A percentile compares a stretch with the other conserved stretches of the same genome.
Conservation (phyloP, 2,797 vertebrate genomes). For the Anas acuta region DNA sequence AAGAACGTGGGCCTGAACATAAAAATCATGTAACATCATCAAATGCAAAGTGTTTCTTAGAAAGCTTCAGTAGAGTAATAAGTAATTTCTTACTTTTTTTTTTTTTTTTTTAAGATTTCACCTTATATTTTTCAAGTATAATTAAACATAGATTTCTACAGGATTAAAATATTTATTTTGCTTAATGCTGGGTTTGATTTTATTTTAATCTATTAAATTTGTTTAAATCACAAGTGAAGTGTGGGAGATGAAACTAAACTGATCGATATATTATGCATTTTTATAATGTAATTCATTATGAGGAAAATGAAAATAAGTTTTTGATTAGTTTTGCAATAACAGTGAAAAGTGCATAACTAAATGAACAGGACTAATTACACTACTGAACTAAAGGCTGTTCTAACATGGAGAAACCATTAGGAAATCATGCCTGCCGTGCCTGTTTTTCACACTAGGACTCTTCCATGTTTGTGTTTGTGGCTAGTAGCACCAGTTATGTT, state of each 20-base stretch:
- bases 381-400: background rate
- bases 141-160: background rate
- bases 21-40: background rate
- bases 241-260: background rate
- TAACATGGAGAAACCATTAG: background rate
- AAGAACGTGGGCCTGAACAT: background rate
- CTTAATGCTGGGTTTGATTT: background rate
- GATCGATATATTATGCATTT: background rate
- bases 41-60: background rate
- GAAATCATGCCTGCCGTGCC: background rate
- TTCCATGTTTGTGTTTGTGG: background rate
- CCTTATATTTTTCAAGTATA: background rate
- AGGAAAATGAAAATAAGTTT: slow-evolving; percentile 10
- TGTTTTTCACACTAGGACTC: background rate
- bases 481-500: background rate
- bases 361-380: background rate
- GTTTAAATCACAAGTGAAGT: background rate
- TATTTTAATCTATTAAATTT: slow-evolving; percentile 12
- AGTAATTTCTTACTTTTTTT: background rate
- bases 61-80: background rate
- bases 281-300: background rate
- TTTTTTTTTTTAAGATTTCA: background rate
- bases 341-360: background rate
- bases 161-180: background rate
- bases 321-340: slow-evolving; percentile 26